Conservation (phyloP, 2,113 vertebrate species). For the Varanus salvator region DNA sequence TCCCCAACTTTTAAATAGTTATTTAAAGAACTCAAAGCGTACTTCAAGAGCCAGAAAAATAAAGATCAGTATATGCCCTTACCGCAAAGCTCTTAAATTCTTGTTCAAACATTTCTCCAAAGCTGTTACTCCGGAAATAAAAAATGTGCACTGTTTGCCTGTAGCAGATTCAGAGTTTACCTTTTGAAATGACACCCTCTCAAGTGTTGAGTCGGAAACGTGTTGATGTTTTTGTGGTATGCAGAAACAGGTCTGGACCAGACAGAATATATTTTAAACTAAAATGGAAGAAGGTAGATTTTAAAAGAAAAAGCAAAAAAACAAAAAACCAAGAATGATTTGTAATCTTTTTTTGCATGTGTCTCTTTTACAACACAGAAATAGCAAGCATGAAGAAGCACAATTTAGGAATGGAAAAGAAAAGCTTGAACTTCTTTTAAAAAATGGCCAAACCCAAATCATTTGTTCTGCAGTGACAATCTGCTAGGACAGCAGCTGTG, state of each 20-base stretch:
- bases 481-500: neutral
- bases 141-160: slow-evolving; percentile 68
- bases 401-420: slow-evolving; percentile 47
- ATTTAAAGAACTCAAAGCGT: slow-evolving; percentile 63
- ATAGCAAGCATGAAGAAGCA: slow-evolving; percentile 60
- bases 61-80: slow-evolving; percentile 35
- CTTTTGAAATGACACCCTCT: slow-evolving; percentile 65
- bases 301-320: neutral
- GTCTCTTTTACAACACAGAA: slow-evolving; percentile 41
- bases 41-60: slow-evolving; percentile 48
- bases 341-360: slow-evolving; percentile 53
- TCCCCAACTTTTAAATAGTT: slow-evolving; percentile 54
- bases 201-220: slow-evolving; percentile 52
- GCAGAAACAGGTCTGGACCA: slow-evolving; percentile 69
- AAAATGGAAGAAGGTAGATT: slow-evolving; percentile 48
- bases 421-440: slow-evolving; percentile 36
- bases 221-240: slow-evolving; percentile 64
- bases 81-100: slow-evolving; percentile 72
- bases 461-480: neutral
- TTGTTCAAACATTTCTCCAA: slow-evolving; percentile 73
- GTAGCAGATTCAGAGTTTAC: slow-evolving; percentile 73
- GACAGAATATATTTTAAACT: slow-evolving; percentile 57
- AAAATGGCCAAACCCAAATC: neutral
- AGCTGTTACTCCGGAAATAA: slow-evolving; percentile 69
- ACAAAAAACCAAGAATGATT: slow-evolving; percentile 17